Base-by-base conservation (phyloP, 92 coral and sea anemone species). In the Pocillopora grandis region DNA sequence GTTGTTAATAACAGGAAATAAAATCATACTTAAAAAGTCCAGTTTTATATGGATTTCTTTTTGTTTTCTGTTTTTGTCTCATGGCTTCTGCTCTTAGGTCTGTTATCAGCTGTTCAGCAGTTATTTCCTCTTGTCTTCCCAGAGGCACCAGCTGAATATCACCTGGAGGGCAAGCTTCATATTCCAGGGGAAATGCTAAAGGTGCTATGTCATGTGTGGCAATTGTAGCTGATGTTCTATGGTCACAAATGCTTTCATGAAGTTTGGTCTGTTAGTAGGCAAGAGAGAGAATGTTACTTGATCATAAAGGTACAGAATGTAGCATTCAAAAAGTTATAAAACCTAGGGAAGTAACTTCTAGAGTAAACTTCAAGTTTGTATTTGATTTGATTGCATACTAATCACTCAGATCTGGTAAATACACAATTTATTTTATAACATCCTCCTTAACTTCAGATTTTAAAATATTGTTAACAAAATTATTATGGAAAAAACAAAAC, bases 181-280 rank as follows among this genome's bases (percentile, higher is more conserved):
- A 97, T 61, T 71, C 83, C 33, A 97, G 91, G 15, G 99, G 99
- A 66, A 97, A 92, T 49, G 81, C 68, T 70, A 97, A 56, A 37
- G 98, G 77, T 14, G 90, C 77, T 63, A 92, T 59, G 72, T 88
- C 88, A 72, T 97, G 99, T 42, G 99, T 94, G 15, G 99, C 99
- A 36, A 97, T 94, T 31, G 99, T 97, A 62, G 99, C 99, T 11
- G 62, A 73, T n/a, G 95, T 90, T 71, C 99, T 79, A 37, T 94
- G 93, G 78, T 97, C 98, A 86, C 99, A 97, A 52, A 83, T 80
- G 23, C 90, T 84, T 80, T 97, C 99, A 80, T 97, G 99, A 11
- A 97, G 90, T 76, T 94, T 94, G 52, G 99, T 94, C 99, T 97
- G 84, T 9, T 64, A 27, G 66, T 76, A 76, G 1, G n/a, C 31